Base-by-base conservation (phyloP, 2,797 vertebrate genomes). In the Diceros bicornis region DNA sequence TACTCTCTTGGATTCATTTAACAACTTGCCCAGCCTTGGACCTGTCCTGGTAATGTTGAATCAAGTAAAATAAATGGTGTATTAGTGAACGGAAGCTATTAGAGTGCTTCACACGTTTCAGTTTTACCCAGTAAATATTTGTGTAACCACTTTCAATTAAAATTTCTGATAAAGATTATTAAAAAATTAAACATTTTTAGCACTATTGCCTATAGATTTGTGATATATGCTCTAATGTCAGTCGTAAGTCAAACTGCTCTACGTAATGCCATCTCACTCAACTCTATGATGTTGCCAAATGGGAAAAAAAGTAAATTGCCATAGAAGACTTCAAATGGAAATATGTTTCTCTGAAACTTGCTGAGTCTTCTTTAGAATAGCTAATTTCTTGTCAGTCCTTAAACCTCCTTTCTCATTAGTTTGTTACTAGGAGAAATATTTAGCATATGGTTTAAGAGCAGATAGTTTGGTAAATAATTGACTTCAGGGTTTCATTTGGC, bases 91-190 rank as follows among this genome's bases (percentile, higher is more conserved):
- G 13, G 92, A 94, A 97, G 66, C 96, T 96, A 96, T 85, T 88
- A 93, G 96, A 98, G 93, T 92, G 23, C 34, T 97, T 96, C 97
- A 98, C 96, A 97, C 91, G 94, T 98, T 98, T 98, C 61, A 97
- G 96, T 93, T 98, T 98, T 98, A 86, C 68, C 87, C 27, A 95
- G 68, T 96, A 98, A 98, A 98, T 96, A 98, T 97, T 96, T 97
- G 75, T 96, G 61, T 93, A 95, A 97, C 74, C 96, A 97, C 92
- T 98, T 98, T 96, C 64, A 97, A 95, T 98, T 98, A 98, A 98
- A 98, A 72, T 94, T 98, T 96, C 94, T 98, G 96, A 97, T 92
- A 97, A 41, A 96, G 91, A 97, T 97, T 98, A 98, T 95, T 96
- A 69, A 95, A 97, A 98, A 98, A 98, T 94, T 84, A 96, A 96